These are phyloP conservation scores for Gallinago undulata DNA, from an alignment of 2,113 vertebrate genomes.

Conservation along the genomic window DNA sequence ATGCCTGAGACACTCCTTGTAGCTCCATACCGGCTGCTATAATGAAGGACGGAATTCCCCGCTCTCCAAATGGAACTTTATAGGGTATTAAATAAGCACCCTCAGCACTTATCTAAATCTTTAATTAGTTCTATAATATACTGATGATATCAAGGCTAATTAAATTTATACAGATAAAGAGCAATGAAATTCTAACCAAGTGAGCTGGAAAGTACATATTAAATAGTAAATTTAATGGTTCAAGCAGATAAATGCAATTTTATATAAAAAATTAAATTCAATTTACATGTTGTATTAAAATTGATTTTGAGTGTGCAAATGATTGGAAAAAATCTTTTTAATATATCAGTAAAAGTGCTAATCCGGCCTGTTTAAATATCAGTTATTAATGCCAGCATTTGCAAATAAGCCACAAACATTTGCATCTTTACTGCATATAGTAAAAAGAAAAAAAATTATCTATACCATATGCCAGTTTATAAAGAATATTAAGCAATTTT, in stretches of 20 bases:
- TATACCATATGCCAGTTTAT: constrained; percentile 64
- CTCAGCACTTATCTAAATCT: constrained; percentile 86
- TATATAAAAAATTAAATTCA: constrained; percentile 77
- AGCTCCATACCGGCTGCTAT: not conserved
- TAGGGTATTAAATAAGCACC: constrained; percentile 80
- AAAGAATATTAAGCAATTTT: constrained; percentile 70
- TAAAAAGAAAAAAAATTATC: constrained; percentile 61
- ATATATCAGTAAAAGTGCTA: constrained; percentile 69
- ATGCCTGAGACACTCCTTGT: constrained; percentile 27
- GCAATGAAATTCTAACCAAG: constrained; percentile 82
- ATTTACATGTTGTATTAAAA: constrained; percentile 77
- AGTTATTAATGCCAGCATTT: constrained; percentile 74
- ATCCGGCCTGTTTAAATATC: constrained; percentile 70
- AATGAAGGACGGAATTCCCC: constrained; percentile 67
- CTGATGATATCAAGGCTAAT: constrained; percentile 86
- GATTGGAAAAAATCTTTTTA: constrained; percentile 69
- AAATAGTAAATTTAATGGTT: constrained; percentile 81
- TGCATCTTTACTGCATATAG: constrained; percentile 74
- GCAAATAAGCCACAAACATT: constrained; percentile 72
- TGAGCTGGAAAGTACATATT: constrained; percentile 82
- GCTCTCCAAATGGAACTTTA: constrained; percentile 76
- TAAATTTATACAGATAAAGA: constrained; percentile 87
- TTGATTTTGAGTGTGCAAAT: constrained; percentile 80
- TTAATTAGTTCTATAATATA: constrained; percentile 88
- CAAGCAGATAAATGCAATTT: constrained; percentile 76